A percentile compares a stretch with the other conserved stretches of the same genome.
phyloP scores from a whole-genome alignment of 2,113 vertebrate genomes.

The Crotophaga sulcirostris region DNA sequence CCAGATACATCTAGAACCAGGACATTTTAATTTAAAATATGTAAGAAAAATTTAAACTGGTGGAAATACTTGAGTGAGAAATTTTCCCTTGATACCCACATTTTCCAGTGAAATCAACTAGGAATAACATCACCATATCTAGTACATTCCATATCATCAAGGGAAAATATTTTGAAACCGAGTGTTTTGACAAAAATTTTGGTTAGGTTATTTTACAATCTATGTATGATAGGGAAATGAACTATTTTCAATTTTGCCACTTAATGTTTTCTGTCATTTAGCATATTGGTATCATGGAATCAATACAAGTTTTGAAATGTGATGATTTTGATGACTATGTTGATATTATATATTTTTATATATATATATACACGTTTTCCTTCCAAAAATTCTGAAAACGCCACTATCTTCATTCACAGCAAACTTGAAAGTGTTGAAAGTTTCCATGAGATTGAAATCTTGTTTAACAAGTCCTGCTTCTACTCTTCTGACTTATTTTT shows the following conservation, averaged over 20 bases:
- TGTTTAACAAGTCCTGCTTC: background rate
- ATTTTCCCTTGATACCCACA: background rate
- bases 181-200: background rate
- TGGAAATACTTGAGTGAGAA: background rate
- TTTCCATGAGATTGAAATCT: background rate
- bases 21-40: background rate
- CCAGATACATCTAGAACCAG: background rate
- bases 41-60: background rate
- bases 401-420: background rate
- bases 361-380: too few relatives aligned
- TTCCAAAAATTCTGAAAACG: background rate
- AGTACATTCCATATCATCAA: background rate
- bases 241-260: too few relatives aligned
- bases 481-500: background rate
- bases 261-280: too few relatives aligned
- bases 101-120: background rate
- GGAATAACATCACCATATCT: background rate
- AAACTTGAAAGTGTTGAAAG: background rate
- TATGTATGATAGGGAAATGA: background rate
- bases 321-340: background rate
- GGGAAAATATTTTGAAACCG: background rate
- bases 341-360: fast-evolving
- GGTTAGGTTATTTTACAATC: background rate
- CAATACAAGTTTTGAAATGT: background rate
- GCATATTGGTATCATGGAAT: too few relatives aligned